Base-by-base conservation (phyloP, 2,888 invertebrate species). In the Lasioglossum malachurum region DNA sequence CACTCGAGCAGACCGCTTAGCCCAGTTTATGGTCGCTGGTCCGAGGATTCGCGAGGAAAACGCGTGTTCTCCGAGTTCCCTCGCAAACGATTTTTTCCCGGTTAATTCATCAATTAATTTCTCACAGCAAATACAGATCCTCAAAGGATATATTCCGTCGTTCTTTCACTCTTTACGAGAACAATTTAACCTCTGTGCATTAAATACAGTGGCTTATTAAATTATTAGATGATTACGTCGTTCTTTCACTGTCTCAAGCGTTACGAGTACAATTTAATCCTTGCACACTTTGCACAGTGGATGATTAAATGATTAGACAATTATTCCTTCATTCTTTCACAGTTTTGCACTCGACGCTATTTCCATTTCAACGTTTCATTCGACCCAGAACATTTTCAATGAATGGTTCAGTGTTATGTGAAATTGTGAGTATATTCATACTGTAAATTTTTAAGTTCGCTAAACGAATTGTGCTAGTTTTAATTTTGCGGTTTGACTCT, bases 1-100 rank as follows among this genome's bases (percentile, higher is more conserved):
- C 84, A 73, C 60, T 38, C 81, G 41, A 64, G 23, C 35, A 38
- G 46, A 35, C 46, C 31, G 76, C 38, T 38, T 49, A 74, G 67
- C 35, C 79, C 83, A 49, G 75, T 84, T 86, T 84, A 75, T 57
- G 64, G 35, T 19, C 49, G 27, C 27, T 38, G 35, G 23, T 53
- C 23, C 53, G 53, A 53, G 23, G 53, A 53, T 53, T 53, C 23
- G 23, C 53, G 23, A 53, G 10, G 23, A 53, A 53, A 53, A 23
- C 53, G 23, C 53, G 23, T 53, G 23, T 53, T 53, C 53, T 2
- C 53, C 2, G 23, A 53, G 8, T 23, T 53, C 23, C 23, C 3
- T 10, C 3, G 0, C 8, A 23, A 53, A 53, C 53, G 53, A 53
- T 23, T 23, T n/a, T 23, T 53, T 53, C 10, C 23, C 53, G 23